Percentiles rank a stretch among this genome's conserved stretches.
These are phyloP conservation scores for Heliconius congener DNA, from an alignment of 1,140 invertebrate genomes.

Conservation along the genomic window DNA sequence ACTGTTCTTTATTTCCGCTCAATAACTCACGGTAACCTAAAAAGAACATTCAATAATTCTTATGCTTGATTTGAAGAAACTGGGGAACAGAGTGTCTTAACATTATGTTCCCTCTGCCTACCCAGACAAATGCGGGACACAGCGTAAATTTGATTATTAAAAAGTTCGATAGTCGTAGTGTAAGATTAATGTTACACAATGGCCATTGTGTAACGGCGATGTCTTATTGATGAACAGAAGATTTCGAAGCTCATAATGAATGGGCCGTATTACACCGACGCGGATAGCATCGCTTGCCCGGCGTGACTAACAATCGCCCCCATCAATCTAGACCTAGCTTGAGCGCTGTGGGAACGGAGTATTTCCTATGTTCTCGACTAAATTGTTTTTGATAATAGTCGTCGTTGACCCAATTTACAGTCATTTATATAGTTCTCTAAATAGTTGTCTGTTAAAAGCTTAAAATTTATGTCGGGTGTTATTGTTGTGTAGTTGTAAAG, in stretches of 20 bases:
- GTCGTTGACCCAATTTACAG: constrained; percentile 15
- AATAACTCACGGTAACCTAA: too few relatives aligned
- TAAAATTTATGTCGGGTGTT: not conserved
- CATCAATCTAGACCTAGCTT: constrained; percentile 33
- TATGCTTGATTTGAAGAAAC: too few relatives aligned
- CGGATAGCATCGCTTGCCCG: constrained; percentile 35
- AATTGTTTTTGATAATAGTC: constrained; percentile 30
- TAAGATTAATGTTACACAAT: not conserved
- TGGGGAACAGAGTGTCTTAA: too few relatives aligned
- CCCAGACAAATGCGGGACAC: too few relatives aligned
- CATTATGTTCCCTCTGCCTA: too few relatives aligned
- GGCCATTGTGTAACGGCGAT: constrained; percentile 32
- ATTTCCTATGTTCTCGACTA: constrained; percentile 24
- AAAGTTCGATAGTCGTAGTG: not conserved
- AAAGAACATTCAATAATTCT: too few relatives aligned
- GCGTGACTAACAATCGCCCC: constrained; percentile 29
- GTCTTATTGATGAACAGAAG: constrained; percentile 43
- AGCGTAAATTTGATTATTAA: too few relatives aligned
- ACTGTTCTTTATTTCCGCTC: too few relatives aligned
- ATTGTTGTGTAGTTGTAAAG: not conserved
- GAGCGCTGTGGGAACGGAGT: constrained; percentile 26
- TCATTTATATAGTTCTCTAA: constrained; percentile 6
- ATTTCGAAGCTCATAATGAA: constrained; percentile 41
- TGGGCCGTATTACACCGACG: constrained; percentile 36
- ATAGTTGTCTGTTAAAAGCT: constrained; percentile 4